Evolutionary conservation across 2,888 invertebrate genomes (phyloP).

Genomic region (Ellobium chinense): DNA sequence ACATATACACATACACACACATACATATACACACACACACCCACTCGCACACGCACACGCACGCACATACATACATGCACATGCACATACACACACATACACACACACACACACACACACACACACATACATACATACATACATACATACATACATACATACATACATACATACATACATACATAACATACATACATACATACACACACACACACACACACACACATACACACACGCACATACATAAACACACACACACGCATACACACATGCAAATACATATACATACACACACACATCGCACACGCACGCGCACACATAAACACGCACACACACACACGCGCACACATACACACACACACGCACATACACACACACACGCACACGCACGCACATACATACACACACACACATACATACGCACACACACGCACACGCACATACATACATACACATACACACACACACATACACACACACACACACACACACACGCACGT

Average conservation of each 20-base stretch:
- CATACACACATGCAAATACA: background rate
- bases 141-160: slow-evolving; percentile 29
- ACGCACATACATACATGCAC: background rate
- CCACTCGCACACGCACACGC: background rate
- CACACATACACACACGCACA: background rate
- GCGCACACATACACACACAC: background rate
- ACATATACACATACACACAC: slow-evolving; percentile 12
- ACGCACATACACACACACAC: background rate
- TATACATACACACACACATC: background rate
- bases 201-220: background rate
- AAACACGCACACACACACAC: background rate
- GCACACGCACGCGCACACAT: too few species aligned
- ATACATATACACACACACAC: background rate
- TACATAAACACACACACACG: background rate
- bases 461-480: background rate
- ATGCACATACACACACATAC: slow-evolving; percentile 10
- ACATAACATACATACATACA: slow-evolving; percentile 6
- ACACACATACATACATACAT: slow-evolving; percentile 19
- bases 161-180: slow-evolving; percentile 32
- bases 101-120: slow-evolving; percentile 10
- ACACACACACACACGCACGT: background rate
- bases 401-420: background rate
- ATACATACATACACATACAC: background rate
- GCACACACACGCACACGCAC: background rate
- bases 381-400: background rate